These are phyloP conservation scores for western clawed frog (Xenopus tropicalis) DNA, from an alignment of 2,113 vertebrate genomes.

Conservation along the genomic window UCB_Xtro_10.0 CM004451.2:61108001-61108500, in stretches of 20 bases:
- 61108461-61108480: no score
- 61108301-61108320: slow-evolving; percentile 48
- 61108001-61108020: slow-evolving; percentile 55
- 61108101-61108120: slow-evolving; percentile 60
- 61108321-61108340: slow-evolving; percentile 46
- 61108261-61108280: slow-evolving; percentile 39
- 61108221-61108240: slow-evolving; percentile 47
- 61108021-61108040: slow-evolving; percentile 53
- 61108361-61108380: slow-evolving; percentile 48
- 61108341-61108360: slow-evolving; percentile 39
- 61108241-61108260: background rate
- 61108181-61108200: slow-evolving; percentile 45
- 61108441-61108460: background rate
- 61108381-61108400: slow-evolving; percentile 51
- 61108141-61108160: slow-evolving; percentile 52
- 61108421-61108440: slow-evolving; percentile 57
- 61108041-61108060: slow-evolving; percentile 56
- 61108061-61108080: slow-evolving; percentile 56
- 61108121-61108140: slow-evolving; percentile 48
- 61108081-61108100: slow-evolving; percentile 54
- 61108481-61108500: no score
- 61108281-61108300: slow-evolving; percentile 48
- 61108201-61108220: slow-evolving; percentile 39
- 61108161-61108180: slow-evolving; percentile 50
- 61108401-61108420: slow-evolving; percentile 51